Evolutionary conservation across 2,888 invertebrate genomes (phyloP).

Genomic region (Macrosoma leucophasiata): DNA sequence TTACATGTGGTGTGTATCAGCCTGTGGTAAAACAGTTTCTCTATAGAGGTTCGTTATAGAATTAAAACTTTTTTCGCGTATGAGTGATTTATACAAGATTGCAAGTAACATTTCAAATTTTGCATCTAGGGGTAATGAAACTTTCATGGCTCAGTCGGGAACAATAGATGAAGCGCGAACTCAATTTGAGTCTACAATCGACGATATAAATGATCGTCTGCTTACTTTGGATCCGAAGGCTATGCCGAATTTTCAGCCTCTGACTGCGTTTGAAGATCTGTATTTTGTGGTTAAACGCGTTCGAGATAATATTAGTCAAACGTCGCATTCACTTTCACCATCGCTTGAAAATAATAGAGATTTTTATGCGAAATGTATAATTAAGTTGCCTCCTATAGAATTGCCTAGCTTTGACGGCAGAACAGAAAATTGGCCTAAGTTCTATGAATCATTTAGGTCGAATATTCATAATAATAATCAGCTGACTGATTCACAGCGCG

Average conservation of each 20-base stretch:
- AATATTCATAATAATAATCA: conserved; percentile 8
- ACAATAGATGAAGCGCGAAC: background rate
- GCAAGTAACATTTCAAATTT: too few relatives aligned
- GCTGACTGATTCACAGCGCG: conserved; percentile 11
- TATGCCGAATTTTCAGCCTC: background rate
- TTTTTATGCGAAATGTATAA: too few relatives aligned
- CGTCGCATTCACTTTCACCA: background rate
- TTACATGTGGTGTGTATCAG: too few relatives aligned
- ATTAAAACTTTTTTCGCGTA: too few relatives aligned
- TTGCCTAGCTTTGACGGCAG: conserved; percentile 5
- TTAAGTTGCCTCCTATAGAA: conserved; percentile 5
- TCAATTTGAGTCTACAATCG: background rate
- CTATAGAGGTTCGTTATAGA: too few relatives aligned
- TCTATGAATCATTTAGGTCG: conserved; percentile 4
- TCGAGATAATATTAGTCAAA: background rate
- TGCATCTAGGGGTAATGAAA: too few relatives aligned
- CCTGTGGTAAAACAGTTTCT: too few relatives aligned
- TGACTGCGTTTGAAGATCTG: conserved; percentile 2
- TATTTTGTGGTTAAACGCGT: background rate
- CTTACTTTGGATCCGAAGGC: too few relatives aligned
- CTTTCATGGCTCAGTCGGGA: too few relatives aligned
- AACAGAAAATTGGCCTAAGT: conserved; percentile 6
- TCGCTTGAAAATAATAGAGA: background rate
- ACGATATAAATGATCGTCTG: conserved; percentile 1
- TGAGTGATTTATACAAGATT: too few relatives aligned